Evolutionary conservation across 2,113 vertebrate species (phyloP), one percentile per base, ranked within the genome.

Genomic region (Eidolon helvum): DNA sequence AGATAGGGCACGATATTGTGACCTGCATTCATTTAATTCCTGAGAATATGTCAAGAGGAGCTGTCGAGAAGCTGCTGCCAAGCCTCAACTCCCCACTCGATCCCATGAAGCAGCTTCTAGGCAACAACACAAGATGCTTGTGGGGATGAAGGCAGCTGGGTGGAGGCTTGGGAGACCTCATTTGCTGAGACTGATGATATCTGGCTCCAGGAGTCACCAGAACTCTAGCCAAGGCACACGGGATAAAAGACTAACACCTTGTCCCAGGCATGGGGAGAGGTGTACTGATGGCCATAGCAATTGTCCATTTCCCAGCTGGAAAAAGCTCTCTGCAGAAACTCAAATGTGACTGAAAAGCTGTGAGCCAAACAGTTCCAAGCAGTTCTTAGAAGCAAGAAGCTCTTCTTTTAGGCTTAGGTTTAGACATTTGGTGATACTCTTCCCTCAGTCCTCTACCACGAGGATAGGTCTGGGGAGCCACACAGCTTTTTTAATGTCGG

Each of bases 291-390:
- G 55, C 43, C 72, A 83, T 1, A 72, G 38, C 50, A 24, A 75
- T 68, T 75, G 83, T 30, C 53, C 53, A 77, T 57, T 89, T 89
- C 35, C 35, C 86, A 75, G 74, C 11, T 82, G 30, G 63, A 65
- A 91, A 89, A 43, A 63, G 61, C 14, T 66, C 92, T 85, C 33
- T 89, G 78, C 50, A 96, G 78, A 90, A 97, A 91, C 63, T 53
- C 66, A 79, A 65, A 93, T 66, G 59, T 75, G 75, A 77, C 4
- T 91, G 72, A 74, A 87, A 91, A 90, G 26, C n/a, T 75, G 53
- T 30, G 33, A 92, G 74, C 57, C 66, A 77, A 74, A 94, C 16
- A 74, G 68, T 83, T 90, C 57, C 11, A 87, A 87, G 71, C 9
- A 16, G 28, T 77, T 89, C 65, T 30, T 48, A 59, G 55, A 85